phyloP scores from a whole-genome alignment of 2,797 vertebrate genomes.

The Pangasius larnaudii region DNA sequence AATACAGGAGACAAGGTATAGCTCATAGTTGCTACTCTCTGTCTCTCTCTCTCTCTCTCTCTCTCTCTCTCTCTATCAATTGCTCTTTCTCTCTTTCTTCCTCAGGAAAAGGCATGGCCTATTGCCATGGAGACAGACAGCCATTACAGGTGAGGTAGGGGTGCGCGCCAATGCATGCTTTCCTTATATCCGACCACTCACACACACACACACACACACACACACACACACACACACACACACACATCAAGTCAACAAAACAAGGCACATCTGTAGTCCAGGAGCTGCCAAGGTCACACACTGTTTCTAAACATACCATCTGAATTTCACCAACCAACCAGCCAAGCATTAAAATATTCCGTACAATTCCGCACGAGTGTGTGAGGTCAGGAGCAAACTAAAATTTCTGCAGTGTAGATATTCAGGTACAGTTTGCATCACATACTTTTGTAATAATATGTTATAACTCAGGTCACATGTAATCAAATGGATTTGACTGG shows the following conservation, averaged over 20 bases:
- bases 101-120: constrained; percentile 66
- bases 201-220: constrained; percentile 19
- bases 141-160: constrained; percentile 73
- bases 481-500: neutral
- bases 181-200: constrained; percentile 46
- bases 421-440: neutral
- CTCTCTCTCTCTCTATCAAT: neutral
- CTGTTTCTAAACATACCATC: neutral
- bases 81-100: constrained; percentile 29
- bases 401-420: neutral
- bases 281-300: neutral
- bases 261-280: neutral
- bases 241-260: neutral
- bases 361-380: neutral
- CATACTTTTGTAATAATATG: neutral
- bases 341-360: neutral
- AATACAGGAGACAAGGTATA: neutral
- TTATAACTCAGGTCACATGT: neutral
- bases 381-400: neutral
- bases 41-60: neutral
- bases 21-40: neutral
- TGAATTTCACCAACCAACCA: neutral
- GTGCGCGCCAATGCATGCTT: constrained; percentile 43
- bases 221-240: constrained; percentile 10
- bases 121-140: constrained; percentile 82